Evolutionary conservation across 2,113 vertebrate species (phyloP).

Genomic region (Clarias gariepinus): DNA sequence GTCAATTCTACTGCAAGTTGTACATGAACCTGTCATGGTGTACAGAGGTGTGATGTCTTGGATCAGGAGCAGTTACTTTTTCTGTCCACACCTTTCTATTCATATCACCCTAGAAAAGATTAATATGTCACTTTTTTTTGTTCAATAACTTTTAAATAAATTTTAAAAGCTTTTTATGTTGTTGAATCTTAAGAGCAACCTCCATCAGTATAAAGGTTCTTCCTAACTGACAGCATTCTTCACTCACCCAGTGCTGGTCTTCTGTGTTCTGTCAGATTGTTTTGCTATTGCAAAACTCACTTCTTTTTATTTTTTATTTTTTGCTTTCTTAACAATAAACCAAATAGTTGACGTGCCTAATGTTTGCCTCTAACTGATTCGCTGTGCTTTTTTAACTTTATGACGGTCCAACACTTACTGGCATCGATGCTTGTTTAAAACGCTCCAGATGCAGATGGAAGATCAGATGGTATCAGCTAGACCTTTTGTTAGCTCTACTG

Average conservation of each 20-base stretch:
- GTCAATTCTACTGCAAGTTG: background rate
- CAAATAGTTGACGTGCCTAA: slow-evolving; percentile 19
- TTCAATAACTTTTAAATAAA: background rate
- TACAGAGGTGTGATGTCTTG: background rate
- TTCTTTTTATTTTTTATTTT: background rate
- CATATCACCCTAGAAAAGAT: background rate
- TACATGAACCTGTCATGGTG: background rate
- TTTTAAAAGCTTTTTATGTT: background rate
- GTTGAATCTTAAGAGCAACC: background rate
- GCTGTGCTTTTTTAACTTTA: slow-evolving; percentile 13
- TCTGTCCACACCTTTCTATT: background rate
- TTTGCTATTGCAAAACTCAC: slow-evolving; percentile 23
- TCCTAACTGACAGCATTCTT: slow-evolving; percentile 1
- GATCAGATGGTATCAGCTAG: slow-evolving; percentile 20
- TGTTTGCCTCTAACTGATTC: slow-evolving; percentile 8
- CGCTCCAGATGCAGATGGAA: slow-evolving; percentile 19
- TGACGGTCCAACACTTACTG: slow-evolving; percentile 29
- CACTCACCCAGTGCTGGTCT: background rate
- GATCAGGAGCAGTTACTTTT: background rate
- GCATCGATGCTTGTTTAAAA: slow-evolving; percentile 14
- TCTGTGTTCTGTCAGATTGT: slow-evolving; percentile 17
- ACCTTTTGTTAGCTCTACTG: background rate
- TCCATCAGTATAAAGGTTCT: background rate
- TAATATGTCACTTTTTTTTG: slow-evolving; percentile 11
- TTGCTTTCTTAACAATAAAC: slow-evolving; percentile 3